Evolutionary conservation across 2,797 vertebrate species (phyloP).

Genomic region (Gymnoscopelus microlampas): DNA sequence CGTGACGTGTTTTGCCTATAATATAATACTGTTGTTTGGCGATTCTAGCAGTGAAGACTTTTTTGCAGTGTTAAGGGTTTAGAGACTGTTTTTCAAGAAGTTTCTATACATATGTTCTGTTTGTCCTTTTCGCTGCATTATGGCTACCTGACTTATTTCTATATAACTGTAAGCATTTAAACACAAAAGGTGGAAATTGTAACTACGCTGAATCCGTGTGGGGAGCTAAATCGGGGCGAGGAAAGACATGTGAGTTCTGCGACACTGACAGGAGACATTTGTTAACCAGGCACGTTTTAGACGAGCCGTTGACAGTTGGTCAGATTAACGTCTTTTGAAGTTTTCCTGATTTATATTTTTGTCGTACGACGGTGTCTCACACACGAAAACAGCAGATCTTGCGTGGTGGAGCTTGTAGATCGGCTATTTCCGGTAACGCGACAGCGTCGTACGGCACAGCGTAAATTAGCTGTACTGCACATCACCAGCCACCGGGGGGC

Average conservation of each 20-base stretch:
- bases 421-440: too few relatives aligned
- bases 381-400: not conserved
- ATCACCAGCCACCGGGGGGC: constrained; percentile 67
- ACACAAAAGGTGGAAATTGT: constrained; percentile 39
- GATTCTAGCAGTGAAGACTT: constrained; percentile 79
- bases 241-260: constrained; percentile 36
- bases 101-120: constrained; percentile 68
- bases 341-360: constrained; percentile 15
- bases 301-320: constrained; percentile 68
- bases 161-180: constrained; percentile 70
- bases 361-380: not conserved
- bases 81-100: constrained; percentile 73
- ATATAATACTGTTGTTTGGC: constrained; percentile 80
- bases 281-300: constrained; percentile 49
- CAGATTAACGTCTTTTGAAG: constrained; percentile 53
- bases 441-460: too few relatives aligned
- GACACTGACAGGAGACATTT: constrained; percentile 45
- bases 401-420: too few relatives aligned
- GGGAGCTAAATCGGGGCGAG: constrained; percentile 29
- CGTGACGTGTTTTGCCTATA: constrained; percentile 87
- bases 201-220: constrained; percentile 37
- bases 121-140: constrained; percentile 59
- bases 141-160: constrained; percentile 59
- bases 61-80: constrained; percentile 83
- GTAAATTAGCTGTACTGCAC: too few relatives aligned